phyloP scores from a whole-genome alignment of 2,888 invertebrate genomes.

The Drosophila birchii region DNA sequence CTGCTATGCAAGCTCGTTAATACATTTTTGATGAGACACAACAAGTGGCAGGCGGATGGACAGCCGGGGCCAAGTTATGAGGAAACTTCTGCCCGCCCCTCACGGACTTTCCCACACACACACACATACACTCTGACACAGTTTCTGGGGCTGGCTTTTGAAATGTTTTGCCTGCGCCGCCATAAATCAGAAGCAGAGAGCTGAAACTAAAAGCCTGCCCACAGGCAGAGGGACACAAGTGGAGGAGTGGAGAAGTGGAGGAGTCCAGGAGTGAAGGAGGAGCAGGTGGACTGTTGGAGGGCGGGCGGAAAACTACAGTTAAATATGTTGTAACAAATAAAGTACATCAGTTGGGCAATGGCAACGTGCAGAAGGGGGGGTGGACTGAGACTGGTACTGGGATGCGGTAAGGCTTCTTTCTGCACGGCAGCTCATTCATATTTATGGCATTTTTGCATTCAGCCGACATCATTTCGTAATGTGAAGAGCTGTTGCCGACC shows the following conservation, averaged over 20 bases:
- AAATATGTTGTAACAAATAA: slow-evolving; percentile 80
- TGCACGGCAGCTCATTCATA: slow-evolving; percentile 79
- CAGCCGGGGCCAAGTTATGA: slow-evolving; percentile 73
- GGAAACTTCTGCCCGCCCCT: slow-evolving; percentile 51
- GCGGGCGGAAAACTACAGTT: slow-evolving; percentile 69
- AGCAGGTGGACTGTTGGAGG: slow-evolving; percentile 8
- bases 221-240: slow-evolving; percentile 35
- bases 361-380: slow-evolving; percentile 33
- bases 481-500: slow-evolving; percentile 69
- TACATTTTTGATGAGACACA: slow-evolving; percentile 83
- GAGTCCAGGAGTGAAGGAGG: slow-evolving; percentile 1
- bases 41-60: slow-evolving; percentile 71
- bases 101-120: slow-evolving; percentile 8
- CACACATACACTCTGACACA: slow-evolving; percentile 59
- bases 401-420: slow-evolving; percentile 47
- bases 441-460: slow-evolving; percentile 80
- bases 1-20: slow-evolving; percentile 81
- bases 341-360: slow-evolving; percentile 74
- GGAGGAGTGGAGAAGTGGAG: neutral
- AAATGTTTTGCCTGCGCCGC: slow-evolving; percentile 65
- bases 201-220: slow-evolving; percentile 70
- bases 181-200: slow-evolving; percentile 52
- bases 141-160: slow-evolving; percentile 66
- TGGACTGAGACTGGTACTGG: neutral
- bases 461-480: slow-evolving; percentile 78